Percentiles rank a stretch among this genome's conserved stretches.
Evolutionary conservation across 2,888 invertebrate genomes (phyloP).

Genomic region (Shargacucullia verbasci): DNA sequence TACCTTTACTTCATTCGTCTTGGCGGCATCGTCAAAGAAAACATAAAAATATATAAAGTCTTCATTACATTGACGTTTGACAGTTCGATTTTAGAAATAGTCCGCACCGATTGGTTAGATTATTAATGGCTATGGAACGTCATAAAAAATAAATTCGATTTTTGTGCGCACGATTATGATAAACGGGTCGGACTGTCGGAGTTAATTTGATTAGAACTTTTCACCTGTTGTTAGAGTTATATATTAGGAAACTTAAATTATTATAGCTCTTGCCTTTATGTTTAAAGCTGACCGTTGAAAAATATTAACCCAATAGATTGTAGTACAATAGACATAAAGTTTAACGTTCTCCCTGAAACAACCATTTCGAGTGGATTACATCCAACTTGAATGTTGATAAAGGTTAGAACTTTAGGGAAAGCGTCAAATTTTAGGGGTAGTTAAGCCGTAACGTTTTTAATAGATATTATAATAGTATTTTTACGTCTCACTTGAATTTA

Average conservation of each 20-base stretch:
- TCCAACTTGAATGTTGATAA: constrained; percentile 61
- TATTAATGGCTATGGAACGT: constrained; percentile 65
- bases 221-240: constrained; percentile 57
- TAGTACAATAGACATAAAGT: constrained; percentile 57
- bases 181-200: constrained; percentile 54
- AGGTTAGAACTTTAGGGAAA: constrained; percentile 61
- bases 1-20: constrained; percentile 74
- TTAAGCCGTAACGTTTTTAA: constrained; percentile 61
- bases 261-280: constrained; percentile 40
- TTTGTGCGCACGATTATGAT: constrained; percentile 60
- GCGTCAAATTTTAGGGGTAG: constrained; percentile 57
- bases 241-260: constrained; percentile 39
- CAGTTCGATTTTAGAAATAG: constrained; percentile 81
- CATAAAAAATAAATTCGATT: constrained; percentile 63
- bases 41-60: constrained; percentile 80
- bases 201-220: constrained; percentile 63
- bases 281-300: constrained; percentile 47
- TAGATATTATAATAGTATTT: constrained; percentile 59
- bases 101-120: constrained; percentile 68
- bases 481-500: constrained; percentile 49
- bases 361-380: constrained; percentile 59
- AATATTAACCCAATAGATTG: constrained; percentile 57
- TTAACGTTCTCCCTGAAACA: constrained; percentile 59
- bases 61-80: constrained; percentile 83
- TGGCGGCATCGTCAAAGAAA: constrained; percentile 83